Base-by-base conservation (phyloP, 2,888 invertebrate species). In the Phrixothrix hirtus region DNA sequence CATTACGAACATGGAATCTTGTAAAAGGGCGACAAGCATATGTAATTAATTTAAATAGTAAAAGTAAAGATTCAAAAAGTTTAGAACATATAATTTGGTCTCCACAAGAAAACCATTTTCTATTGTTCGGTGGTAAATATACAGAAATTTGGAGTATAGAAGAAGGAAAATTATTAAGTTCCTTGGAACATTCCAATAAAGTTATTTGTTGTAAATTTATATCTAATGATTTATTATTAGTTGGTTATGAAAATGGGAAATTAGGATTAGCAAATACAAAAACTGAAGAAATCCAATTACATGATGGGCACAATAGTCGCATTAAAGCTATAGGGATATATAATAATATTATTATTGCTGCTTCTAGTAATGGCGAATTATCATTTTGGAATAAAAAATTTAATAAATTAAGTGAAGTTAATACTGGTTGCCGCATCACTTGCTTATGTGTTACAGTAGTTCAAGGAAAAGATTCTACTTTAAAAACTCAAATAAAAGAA, bases 1-100 rank as follows among this genome's bases (percentile, higher is more conserved):
- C 89, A 2, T 74, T 97, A 34, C 80, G 88, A 65, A 95, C 95
- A 1, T 97, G 97, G 97, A 95, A 97, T 78, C 79, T 97, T 55
- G 81, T 96, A 1, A 95, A 93, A 74, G 96, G 95, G 0, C 83
- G 94, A 53, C 86, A 87, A 63, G 95, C 95, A 0, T 96, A 91
- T 72, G 87, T 89, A 1, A 90, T 89, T n/a, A 94, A 95, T 73
- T 78, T 95, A 21, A 84, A 85, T 56, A 86, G 81, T 67, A 87
- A 86, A 76, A 80, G 81, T 54, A 77, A 80, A 36, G 73, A 77
- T 55, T 59, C 73, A 1, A 71, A 61, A 55, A 68, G 65, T 52
- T 52, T 73, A 37, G 69, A 70, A 30, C 64, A 58, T 50, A 63
- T 76, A 17, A 37, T 59, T 42, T 96, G 93, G 87, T 88, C 89